Evolutionary conservation across 2,888 invertebrate species (phyloP).

Genomic region (Platycheirus albimanus): DNA sequence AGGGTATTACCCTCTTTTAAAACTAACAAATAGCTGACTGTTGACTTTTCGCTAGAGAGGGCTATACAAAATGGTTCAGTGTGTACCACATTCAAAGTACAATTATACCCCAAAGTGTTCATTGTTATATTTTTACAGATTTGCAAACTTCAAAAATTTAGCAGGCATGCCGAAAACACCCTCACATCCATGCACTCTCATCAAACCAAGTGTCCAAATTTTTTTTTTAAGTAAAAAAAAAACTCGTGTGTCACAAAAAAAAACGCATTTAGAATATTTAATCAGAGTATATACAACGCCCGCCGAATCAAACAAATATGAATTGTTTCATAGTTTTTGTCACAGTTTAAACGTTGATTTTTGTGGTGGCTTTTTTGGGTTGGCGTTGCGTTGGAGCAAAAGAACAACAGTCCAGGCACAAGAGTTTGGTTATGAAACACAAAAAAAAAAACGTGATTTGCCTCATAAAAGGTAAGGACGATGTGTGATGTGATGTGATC

Average conservation of each 20-base stretch:
- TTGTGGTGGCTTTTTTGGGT: constrained; percentile 49
- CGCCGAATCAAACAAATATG: constrained; percentile 72
- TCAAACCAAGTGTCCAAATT: not conserved
- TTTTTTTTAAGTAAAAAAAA: constrained; percentile 6
- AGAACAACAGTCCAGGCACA: constrained; percentile 9
- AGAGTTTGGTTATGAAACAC: constrained; percentile 16
- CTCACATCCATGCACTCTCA: not conserved
- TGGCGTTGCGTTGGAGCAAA: constrained; percentile 14
- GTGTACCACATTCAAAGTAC: too few relatives aligned
- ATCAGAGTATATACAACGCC: constrained; percentile 58
- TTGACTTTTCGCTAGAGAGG: too few relatives aligned
- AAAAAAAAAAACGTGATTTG: constrained; percentile 68
- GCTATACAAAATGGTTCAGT: too few relatives aligned
- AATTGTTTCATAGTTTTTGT: constrained; percentile 72
- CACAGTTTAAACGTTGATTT: constrained; percentile 45
- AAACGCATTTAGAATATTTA: constrained; percentile 67
- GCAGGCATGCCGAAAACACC: too few relatives aligned
- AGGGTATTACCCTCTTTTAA: too few relatives aligned
- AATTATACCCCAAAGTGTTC: too few relatives aligned
- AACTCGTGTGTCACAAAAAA: constrained; percentile 29
- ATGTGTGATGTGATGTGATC: constrained; percentile 72
- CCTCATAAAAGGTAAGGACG: constrained; percentile 70
- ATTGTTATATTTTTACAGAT: too few relatives aligned
- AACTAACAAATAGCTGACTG: too few relatives aligned
- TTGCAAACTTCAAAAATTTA: too few relatives aligned